Evolutionary conservation across 2,888 invertebrate genomes (phyloP), one percentile per base, ranked within the genome.

Genomic region (Pandemis cinnamomeana): DNA sequence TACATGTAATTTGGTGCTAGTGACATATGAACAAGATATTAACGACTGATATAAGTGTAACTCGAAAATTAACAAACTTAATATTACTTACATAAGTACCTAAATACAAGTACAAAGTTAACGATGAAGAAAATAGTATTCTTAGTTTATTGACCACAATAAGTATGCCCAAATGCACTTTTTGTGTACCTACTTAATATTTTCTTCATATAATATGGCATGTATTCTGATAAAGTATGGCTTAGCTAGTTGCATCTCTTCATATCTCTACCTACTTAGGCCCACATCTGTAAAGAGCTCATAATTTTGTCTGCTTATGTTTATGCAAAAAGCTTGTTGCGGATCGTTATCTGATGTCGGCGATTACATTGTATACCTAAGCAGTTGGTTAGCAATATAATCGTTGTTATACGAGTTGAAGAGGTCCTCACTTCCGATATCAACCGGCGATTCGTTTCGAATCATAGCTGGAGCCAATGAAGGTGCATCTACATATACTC

Each of bases 271-370:
- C 64, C 41, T 66, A 71, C 68, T 68, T 72, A 36, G 67, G 70
- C 41, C 44, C 62, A 48, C 44, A 55, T 69, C 51, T 58, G 51
- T 55, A 42, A 62, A 61, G 60, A 68, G 48, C 68, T 66, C 71
- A 75, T 74, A 75, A 67, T 55, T 75, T 71, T 58, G 48, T 64
- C 64, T 60, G 68, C 63, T 72, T 72, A 72, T 68, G 44, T 75
- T 72, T 72, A 75, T 72, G 72, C 72, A 72, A 72, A 72, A 75
- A 72, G 61, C 60, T 68, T 71, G 68, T 75, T 62, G 71, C 46
- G 36, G 42, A 20, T 69, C 64, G 66, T 72, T 75, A 72, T 75
- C 71, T 62, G 75, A 75, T 75, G 68, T 58, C 51, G 63, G 55
- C 66, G 70, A 72, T 68, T 71, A 75, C 67, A 67, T 55, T 62